Evolutionary conservation across 2,797 vertebrate genomes (phyloP), one percentile per base, ranked within the genome.

Genomic region (Scolopax rusticola): DNA sequence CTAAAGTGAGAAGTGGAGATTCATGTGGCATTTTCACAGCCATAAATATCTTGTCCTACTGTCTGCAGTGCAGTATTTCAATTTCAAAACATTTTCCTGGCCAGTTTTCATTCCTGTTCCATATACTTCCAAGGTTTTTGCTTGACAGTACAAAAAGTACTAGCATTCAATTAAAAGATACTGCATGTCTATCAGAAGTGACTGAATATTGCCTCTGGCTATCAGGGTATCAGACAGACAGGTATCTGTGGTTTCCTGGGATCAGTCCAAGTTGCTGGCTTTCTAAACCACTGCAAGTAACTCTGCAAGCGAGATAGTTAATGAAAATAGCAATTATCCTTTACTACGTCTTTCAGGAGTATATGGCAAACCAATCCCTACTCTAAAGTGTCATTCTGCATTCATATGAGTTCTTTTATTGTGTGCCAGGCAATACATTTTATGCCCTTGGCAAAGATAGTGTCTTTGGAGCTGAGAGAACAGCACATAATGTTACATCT

Each of bases 251-350:
- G 0, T 23, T 45, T 80, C 82, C 51, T 16, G 54, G 65, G 48
- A 43, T 43, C 7, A 1, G 63, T 77, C 54, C 61, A 86, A 7
- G n/a, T 60, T 88, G 23, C 45, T 80, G 33, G 11, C 45, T 89
- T 83, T 89, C 56, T 80, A 74, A 91, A 77, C 38, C 27, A 36
- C 65, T 57, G 41, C 87, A 86, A 75, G 45, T 41, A 87, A 71
- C 38, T 84, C 61, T 50, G 18, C 38, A 51, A 88, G 70, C 27
- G 41, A 77, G 78, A 65, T 14, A 82, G 79, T 59, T 88, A 90
- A 91, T 82, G 85, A 78, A 90, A 94, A 79, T 48, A 65, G 17
- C 59, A 83, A 78, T 94, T 96, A 75, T 64, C 21, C 38, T 89
- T 91, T 84, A 65, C 57, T 73, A 1, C 25, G 73, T 59, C 81